Base-by-base conservation (phyloP, 30 jellyfish, hydroid and myxozoan genomes). In the Mastigias papua region DNA sequence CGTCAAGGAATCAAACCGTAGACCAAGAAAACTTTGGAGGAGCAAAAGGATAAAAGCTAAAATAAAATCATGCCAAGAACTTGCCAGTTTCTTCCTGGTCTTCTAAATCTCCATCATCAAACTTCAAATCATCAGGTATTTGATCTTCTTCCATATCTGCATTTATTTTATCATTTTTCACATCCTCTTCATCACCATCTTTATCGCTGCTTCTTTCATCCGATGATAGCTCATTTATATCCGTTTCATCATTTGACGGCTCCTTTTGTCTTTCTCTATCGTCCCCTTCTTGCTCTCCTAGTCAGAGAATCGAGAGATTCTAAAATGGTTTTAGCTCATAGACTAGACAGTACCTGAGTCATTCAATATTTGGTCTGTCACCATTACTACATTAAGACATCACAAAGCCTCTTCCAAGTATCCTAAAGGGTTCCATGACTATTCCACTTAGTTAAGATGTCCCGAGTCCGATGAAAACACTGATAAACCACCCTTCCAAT, bases 281-380 rank as follows among this genome's bases (percentile, higher is more conserved):
- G 29, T 89, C 66, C 25, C 96, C 97, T 72, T 88, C 93, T 72
- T 93, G 97, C 62, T 88, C 96, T 22, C 97, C 97, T 92, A 72
- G 5, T 60, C 1, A 34, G 33, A 0, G 29, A 4, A 31, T 19
- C 8, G 21, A 77, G 30, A 0, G 17, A 3, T 37, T n/a, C n/a
- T n/a, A n/a, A n/a, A n/a, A n/a, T n/a, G n/a, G n/a, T n/a, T n/a
- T n/a, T n/a, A n/a, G n/a, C n/a, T n/a, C n/a, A n/a, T n/a, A n/a
- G n/a, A n/a, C n/a, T n/a, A n/a, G n/a, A n/a, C n/a, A n/a, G n/a
- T n/a, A n/a, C n/a, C n/a, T n/a, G n/a, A n/a, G n/a, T n/a, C n/a
- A n/a, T n/a, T n/a, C n/a, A n/a, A n/a, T n/a, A n/a, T n/a, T n/a
- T n/a, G n/a, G n/a, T n/a, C n/a, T n/a, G n/a, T n/a, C n/a, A n/a